These are phyloP conservation scores for Capreolus pygargus DNA, from an alignment of 2,113 vertebrate species.

Conservation along the genomic window DNA sequence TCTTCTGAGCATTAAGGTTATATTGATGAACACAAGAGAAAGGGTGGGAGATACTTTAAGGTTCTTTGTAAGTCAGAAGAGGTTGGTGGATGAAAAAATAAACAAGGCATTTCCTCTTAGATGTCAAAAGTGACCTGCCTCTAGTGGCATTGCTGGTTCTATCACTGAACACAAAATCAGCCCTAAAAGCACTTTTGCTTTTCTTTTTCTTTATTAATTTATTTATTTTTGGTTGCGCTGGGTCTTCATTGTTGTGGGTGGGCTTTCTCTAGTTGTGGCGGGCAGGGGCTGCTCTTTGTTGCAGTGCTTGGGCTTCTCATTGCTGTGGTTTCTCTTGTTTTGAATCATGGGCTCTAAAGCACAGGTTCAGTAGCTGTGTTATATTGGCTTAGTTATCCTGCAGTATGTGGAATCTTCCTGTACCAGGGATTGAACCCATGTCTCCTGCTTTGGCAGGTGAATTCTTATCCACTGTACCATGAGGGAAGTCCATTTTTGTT, in stretches of 20 bases:
- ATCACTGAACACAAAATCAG: background rate
- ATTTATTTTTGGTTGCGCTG: background rate
- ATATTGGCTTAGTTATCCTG: background rate
- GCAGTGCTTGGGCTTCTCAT: background rate
- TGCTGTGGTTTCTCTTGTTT: background rate
- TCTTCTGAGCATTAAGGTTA: background rate
- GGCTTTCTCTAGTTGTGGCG: background rate
- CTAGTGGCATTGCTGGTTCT: background rate
- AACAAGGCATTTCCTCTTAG: background rate
- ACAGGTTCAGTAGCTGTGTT: background rate
- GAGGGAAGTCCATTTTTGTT: background rate
- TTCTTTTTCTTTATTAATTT: background rate
- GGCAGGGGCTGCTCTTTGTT: background rate
- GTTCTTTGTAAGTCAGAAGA: background rate
- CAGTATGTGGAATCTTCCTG: background rate
- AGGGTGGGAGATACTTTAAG: background rate
- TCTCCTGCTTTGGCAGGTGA: background rate
- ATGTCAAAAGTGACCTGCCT: background rate
- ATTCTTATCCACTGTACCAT: background rate
- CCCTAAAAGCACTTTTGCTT: background rate
- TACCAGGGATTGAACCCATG: background rate
- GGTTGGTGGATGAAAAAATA: background rate
- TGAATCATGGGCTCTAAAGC: background rate
- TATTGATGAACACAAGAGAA: background rate
- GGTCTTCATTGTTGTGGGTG: rapidly evolving